Percentiles rank a stretch among this genome's conserved stretches.
These are phyloP conservation scores for Triplophysa tibetana DNA, from an alignment of 2,113 vertebrate species.

Conservation along the genomic window DNA sequence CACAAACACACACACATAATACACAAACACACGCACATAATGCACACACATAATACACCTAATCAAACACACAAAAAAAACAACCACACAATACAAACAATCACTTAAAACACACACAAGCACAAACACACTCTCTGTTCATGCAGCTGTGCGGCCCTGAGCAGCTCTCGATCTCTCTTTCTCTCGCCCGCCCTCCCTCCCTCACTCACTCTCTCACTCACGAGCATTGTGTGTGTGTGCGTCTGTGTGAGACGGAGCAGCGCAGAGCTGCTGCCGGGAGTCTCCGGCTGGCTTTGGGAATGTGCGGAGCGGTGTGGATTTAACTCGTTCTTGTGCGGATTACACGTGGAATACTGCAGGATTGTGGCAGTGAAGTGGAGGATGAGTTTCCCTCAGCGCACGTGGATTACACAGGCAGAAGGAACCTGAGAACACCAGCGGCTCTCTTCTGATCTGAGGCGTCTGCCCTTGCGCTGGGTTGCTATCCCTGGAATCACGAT, in stretches of 20 bases:
- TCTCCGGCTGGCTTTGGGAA: slow-evolving; percentile 27
- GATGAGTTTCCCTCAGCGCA: slow-evolving; percentile 39
- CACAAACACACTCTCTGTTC: slow-evolving; percentile 5
- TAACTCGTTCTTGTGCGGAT: not conserved
- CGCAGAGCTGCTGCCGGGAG: slow-evolving; percentile 26
- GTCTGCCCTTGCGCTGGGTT: slow-evolving; percentile 44
- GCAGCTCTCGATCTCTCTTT: slow-evolving; percentile 16
- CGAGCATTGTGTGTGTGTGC: not conserved
- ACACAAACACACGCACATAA: too few relatives aligned
- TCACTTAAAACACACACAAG: slow-evolving; percentile 25
- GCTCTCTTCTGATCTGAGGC: slow-evolving; percentile 12
- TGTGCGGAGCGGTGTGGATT: slow-evolving; percentile 32
- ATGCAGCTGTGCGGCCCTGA: slow-evolving; percentile 27
- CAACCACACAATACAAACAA: not conserved
- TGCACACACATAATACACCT: not conserved
- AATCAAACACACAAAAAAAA: not conserved
- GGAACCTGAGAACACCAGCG: slow-evolving; percentile 41
- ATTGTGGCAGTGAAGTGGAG: slow-evolving; percentile 30
- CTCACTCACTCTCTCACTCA: not conserved
- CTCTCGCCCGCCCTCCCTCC: not conserved
- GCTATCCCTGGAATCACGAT: slow-evolving; percentile 52
- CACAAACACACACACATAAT: not conserved
- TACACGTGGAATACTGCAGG: slow-evolving; percentile 29
- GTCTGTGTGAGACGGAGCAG: slow-evolving; percentile 8
- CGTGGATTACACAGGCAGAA: slow-evolving; percentile 40